Conservation (phyloP, 2,113 vertebrate species). For the Triplophysa tibetana region DNA sequence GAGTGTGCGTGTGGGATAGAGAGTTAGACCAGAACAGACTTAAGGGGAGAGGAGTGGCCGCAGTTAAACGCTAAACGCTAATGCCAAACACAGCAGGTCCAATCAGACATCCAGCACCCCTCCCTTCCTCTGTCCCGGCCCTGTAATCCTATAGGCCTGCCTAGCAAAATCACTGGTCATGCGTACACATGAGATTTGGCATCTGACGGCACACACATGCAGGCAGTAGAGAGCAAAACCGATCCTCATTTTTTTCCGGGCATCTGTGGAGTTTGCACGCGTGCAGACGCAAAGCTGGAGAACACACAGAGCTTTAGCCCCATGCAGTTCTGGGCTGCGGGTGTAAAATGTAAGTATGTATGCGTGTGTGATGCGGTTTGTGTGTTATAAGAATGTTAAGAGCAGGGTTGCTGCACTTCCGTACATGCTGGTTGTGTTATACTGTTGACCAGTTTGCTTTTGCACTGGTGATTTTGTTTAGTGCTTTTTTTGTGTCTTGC, state of each 20-base stretch:
- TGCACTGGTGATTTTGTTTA: background rate
- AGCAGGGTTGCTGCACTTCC: constrained; percentile 7
- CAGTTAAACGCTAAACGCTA: constrained; percentile 43
- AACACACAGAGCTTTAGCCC: constrained; percentile 24
- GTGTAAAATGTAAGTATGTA: constrained; percentile 48
- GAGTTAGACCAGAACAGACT: constrained; percentile 34
- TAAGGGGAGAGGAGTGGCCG: constrained; percentile 41
- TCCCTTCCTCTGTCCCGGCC: constrained; percentile 4
- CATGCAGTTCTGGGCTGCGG: constrained; percentile 45
- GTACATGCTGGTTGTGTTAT: background rate
- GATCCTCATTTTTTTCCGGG: constrained; percentile 16
- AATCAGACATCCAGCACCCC: constrained; percentile 16
- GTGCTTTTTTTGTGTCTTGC: background rate
- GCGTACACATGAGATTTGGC: constrained; percentile 34
- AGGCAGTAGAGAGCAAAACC: constrained; percentile 14
- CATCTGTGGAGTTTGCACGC: background rate
- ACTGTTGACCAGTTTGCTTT: too few relatives aligned
- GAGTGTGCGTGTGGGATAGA: constrained; percentile 8
- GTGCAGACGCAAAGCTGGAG: constrained; percentile 25
- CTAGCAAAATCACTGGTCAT: constrained; percentile 35
- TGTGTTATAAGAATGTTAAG: constrained; percentile 22
- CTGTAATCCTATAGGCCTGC: constrained; percentile 35
- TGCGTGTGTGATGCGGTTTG: constrained; percentile 20
- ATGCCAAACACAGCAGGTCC: constrained; percentile 39
- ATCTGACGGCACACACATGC: constrained; percentile 13